A percentile compares a stretch with the other conserved stretches of the same genome.
phyloP scores from a whole-genome alignment of 2,888 invertebrate genomes.

The Oxystoma pomonae region DNA sequence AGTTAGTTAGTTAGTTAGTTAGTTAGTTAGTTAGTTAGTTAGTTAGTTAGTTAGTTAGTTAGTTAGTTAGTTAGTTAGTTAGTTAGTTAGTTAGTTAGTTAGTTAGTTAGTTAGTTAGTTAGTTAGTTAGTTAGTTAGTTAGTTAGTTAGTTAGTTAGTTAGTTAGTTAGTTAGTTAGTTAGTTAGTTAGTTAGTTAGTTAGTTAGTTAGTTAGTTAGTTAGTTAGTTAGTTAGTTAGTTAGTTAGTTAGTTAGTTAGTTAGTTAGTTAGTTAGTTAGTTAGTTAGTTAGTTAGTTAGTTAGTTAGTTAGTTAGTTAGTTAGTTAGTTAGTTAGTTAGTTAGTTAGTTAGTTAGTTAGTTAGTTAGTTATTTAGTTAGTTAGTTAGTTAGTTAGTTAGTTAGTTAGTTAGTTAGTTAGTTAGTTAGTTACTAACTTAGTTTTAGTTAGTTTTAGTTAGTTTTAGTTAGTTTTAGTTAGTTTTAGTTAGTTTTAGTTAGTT shows the following conservation, averaged over 20 bases:
- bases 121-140: too few relatives aligned
- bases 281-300: not conserved
- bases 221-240: not conserved
- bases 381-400: not conserved
- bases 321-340: not conserved
- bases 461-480: not conserved
- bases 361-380: conserved; percentile 2
- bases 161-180: too few relatives aligned
- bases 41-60: too few relatives aligned
- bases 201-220: not conserved
- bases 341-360: not conserved
- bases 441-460: not conserved
- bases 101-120: too few relatives aligned
- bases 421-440: not conserved
- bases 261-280: not conserved
- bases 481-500: not conserved
- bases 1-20: too few relatives aligned
- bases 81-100: too few relatives aligned
- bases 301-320: not conserved
- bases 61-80: too few relatives aligned
- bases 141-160: too few relatives aligned
- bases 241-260: not conserved
- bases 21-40: too few relatives aligned
- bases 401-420: not conserved
- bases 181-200: not conserved